These are phyloP conservation scores for Pelmatolapia mariae DNA, from an alignment of 2,113 vertebrate genomes.

Conservation along the genomic window DNA sequence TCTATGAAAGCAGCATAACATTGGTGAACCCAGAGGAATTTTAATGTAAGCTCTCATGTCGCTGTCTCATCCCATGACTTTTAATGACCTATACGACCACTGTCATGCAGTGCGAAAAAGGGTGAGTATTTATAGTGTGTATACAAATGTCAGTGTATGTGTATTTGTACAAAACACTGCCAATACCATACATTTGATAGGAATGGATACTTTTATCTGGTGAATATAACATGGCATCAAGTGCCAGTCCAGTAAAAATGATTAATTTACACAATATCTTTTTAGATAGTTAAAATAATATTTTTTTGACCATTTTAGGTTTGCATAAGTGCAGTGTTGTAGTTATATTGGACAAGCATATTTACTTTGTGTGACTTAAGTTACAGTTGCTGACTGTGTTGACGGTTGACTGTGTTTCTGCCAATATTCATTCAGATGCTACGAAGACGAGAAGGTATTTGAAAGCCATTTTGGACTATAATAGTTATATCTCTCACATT, in stretches of 20 bases:
- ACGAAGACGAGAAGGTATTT: background rate
- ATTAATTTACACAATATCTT: background rate
- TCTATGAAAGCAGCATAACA: slow-evolving; percentile 3
- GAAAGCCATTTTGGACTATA: background rate
- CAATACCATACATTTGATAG: background rate
- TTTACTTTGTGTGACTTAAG: background rate
- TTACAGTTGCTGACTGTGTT: background rate
- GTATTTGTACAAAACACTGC: background rate
- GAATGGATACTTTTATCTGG: background rate
- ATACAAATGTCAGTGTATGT: background rate
- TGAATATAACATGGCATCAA: background rate
- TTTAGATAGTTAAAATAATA: background rate
- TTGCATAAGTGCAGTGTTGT: background rate
- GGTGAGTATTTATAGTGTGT: background rate
- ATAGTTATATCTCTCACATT: background rate
- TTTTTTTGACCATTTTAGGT: background rate
- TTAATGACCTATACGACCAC: background rate
- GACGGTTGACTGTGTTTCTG: background rate
- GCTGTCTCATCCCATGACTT: background rate
- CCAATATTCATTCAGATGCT: background rate
- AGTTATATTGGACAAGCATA: background rate
- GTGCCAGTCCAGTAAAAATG: background rate
- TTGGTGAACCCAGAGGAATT: background rate
- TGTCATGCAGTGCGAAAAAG: background rate
- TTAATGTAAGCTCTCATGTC: slow-evolving; percentile 6